Evolutionary conservation across 2,888 invertebrate genomes (phyloP).

Genomic region (Harpagoxenus sublaevis): DNA sequence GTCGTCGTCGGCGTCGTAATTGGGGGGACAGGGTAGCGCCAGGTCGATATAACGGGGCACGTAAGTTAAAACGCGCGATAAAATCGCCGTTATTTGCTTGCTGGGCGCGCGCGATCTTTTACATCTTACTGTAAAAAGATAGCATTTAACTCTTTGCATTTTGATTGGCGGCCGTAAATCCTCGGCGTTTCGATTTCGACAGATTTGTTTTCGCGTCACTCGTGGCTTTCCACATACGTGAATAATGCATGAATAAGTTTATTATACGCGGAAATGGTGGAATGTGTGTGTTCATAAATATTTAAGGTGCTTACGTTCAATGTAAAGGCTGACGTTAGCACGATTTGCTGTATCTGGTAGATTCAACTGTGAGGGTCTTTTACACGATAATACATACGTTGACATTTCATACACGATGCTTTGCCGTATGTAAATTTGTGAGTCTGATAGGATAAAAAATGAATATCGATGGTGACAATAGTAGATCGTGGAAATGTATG

Average conservation of each 20-base stretch:
- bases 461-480: neutral
- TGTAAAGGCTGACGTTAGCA: slow-evolving; percentile 39
- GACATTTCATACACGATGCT: neutral
- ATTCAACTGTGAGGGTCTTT: slow-evolving; percentile 33
- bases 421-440: neutral
- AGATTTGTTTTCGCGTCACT: slow-evolving; percentile 42
- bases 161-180: neutral
- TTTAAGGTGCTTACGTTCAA: slow-evolving; percentile 39
- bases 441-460: slow-evolving; percentile 10
- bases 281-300: slow-evolving; percentile 47
- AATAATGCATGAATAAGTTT: slow-evolving; percentile 54
- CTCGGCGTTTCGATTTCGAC: slow-evolving; percentile 10
- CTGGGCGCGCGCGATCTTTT: slow-evolving; percentile 49
- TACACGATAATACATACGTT: slow-evolving; percentile 13
- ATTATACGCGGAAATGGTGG: slow-evolving; percentile 39
- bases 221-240: neutral
- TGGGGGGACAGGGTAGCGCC: slow-evolving; percentile 57
- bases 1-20: slow-evolving; percentile 49
- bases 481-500: neutral
- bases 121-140: slow-evolving; percentile 24
- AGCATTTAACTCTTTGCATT: slow-evolving; percentile 20
- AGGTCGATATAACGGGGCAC: slow-evolving; percentile 42
- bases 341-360: slow-evolving; percentile 37
- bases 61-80: slow-evolving; percentile 62
- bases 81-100: slow-evolving; percentile 62